These are phyloP conservation scores for Cryptocephalus primarius DNA, from an alignment of 2,888 invertebrate genomes.

Conservation along the genomic window DNA sequence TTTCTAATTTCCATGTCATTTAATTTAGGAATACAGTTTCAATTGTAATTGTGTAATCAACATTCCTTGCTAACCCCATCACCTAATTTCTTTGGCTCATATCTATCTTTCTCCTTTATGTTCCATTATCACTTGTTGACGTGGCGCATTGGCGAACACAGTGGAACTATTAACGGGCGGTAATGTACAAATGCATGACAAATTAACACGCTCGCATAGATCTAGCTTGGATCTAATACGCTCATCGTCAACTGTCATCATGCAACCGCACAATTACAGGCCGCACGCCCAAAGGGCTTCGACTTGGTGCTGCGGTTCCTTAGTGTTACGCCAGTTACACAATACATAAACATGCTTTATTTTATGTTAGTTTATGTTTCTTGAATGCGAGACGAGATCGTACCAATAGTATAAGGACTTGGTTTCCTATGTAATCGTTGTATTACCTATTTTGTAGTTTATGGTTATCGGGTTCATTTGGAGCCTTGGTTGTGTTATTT, in stretches of 20 bases:
- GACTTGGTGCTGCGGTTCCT: slow-evolving; percentile 70
- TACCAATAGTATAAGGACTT: too few species aligned
- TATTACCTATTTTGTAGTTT: too few species aligned
- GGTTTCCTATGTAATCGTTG: too few species aligned
- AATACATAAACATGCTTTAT: slow-evolving; percentile 39
- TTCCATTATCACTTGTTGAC: slow-evolving; percentile 24
- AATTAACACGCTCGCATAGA: slow-evolving; percentile 31
- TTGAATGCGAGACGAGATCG: too few species aligned
- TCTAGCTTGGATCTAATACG: slow-evolving; percentile 31
- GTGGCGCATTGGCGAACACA: slow-evolving; percentile 28
- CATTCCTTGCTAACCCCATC: too few species aligned
- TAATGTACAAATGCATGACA: slow-evolving; percentile 60
- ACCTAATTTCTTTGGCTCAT: too few species aligned
- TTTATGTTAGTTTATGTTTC: too few species aligned
- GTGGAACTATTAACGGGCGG: slow-evolving; percentile 57
- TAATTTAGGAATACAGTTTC: too few species aligned
- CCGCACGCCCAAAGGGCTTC: slow-evolving; percentile 48
- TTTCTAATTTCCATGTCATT: too few species aligned
- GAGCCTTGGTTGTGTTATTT: too few species aligned
- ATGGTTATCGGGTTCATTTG: too few species aligned
- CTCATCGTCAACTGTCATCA: slow-evolving; percentile 26
- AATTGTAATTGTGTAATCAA: too few species aligned
- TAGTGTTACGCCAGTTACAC: slow-evolving; percentile 63
- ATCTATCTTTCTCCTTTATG: slow-evolving; percentile 16
- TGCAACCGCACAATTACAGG: slow-evolving; percentile 31